Conservation (phyloP, 2,113 vertebrate species). For the Erythrocercus mccallii region DNA sequence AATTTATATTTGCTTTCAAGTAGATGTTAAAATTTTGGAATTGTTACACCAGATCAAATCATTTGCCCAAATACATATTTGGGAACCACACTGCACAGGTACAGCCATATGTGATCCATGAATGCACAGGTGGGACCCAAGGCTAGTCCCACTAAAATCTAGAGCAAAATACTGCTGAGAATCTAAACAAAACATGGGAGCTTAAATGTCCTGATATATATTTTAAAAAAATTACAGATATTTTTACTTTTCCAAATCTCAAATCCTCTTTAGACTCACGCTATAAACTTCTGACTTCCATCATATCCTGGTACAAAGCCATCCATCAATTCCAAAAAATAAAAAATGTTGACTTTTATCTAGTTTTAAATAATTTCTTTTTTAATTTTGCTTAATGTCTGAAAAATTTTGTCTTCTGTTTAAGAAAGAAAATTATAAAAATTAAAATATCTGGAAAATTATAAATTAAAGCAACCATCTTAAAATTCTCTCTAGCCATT, state of each 20-base stretch:
- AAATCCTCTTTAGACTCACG: not conserved
- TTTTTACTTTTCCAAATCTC: not conserved
- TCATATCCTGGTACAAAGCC: not conserved
- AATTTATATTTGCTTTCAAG: not conserved
- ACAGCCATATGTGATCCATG: not conserved
- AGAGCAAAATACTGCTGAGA: not conserved
- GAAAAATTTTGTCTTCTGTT: not conserved
- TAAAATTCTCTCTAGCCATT: not conserved
- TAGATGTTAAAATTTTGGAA: not conserved
- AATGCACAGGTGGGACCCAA: not conserved
- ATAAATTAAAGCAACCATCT: not conserved
- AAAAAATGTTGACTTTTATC: not conserved
- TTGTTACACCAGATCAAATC: not conserved
- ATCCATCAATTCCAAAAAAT: not conserved
- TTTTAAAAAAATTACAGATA: not conserved
- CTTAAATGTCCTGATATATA: not conserved
- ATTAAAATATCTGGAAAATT: not conserved
- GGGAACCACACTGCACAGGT: not conserved
- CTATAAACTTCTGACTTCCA: not conserved
- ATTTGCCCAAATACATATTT: not conserved
- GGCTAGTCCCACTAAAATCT: not conserved
- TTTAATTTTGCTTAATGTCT: not conserved
- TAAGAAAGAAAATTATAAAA: not conserved
- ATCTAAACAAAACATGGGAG: not conserved
- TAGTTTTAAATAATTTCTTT: not conserved